These are phyloP conservation scores for Rhipidura dahli DNA, from an alignment of 2,113 vertebrate genomes.

Conservation along the genomic window DNA sequence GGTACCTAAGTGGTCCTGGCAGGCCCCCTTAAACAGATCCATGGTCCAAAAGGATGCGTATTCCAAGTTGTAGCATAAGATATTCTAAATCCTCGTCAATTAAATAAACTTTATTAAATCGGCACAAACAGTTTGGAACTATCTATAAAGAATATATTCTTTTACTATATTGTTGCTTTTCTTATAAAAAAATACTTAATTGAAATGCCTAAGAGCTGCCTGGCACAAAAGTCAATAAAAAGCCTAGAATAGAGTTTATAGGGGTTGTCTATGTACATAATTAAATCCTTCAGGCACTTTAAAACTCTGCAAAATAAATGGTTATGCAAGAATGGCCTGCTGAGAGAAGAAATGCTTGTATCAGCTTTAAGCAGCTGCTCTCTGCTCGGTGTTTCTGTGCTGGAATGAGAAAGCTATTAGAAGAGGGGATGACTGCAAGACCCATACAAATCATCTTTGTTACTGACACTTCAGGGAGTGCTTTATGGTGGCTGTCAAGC, in stretches of 20 bases:
- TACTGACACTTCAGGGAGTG: conserved; percentile 86
- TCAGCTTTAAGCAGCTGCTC: conserved; percentile 84
- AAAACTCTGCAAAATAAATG: conserved; percentile 91
- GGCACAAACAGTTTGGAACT: conserved; percentile 81
- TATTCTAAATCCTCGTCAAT: conserved; percentile 74
- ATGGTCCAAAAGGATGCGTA: conserved; percentile 5
- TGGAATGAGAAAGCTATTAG: conserved; percentile 84
- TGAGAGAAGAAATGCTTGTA: conserved; percentile 86
- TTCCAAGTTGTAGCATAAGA: conserved; percentile 70
- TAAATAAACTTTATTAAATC: conserved; percentile 81
- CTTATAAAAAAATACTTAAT: conserved; percentile 98
- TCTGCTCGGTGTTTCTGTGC: conserved; percentile 71
- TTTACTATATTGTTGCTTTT: conserved; percentile 91
- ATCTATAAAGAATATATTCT: conserved; percentile 86
- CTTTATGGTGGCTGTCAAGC: conserved; percentile 88
- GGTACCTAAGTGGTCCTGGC: conserved; percentile 47
- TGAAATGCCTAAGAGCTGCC: conserved; percentile 95
- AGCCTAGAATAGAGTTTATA: conserved; percentile 98
- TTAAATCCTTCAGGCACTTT: conserved; percentile 97
- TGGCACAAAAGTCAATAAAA: conserved; percentile 95
- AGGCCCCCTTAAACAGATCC: conserved; percentile 48
- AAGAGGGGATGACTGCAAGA: conserved; percentile 75
- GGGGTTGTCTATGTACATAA: conserved; percentile 97
- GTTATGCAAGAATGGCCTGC: conserved; percentile 89
- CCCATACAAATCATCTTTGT: conserved; percentile 84